Base-by-base conservation (phyloP, 53 echinoderm and acorn worm genomes). In the Antedon mediterranea region DNA sequence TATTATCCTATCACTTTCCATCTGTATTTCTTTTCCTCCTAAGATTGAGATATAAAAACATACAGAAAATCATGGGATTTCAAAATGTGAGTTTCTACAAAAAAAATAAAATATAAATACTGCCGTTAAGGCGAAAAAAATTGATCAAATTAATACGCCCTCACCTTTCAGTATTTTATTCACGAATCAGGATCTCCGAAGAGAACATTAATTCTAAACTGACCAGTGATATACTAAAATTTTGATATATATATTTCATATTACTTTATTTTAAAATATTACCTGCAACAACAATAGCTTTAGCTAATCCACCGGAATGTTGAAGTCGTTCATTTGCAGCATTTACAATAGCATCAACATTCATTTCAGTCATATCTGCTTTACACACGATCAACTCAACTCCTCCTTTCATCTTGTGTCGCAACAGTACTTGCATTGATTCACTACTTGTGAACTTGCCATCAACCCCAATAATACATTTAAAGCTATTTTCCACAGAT, bases 281-380 rank as follows among this genome's bases (percentile, higher is more conserved):
- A 87, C 87, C 87, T 74, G 88, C 88, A 43, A 80, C 29, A 27
- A 74, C 41, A 27, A 88, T 43, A 28, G 84, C 84, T 33, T 32
- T 76, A 29, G 88, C 84, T n/a, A 88, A 57, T 33, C 88, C 88
- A 15, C 88, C 88, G 30, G 76, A 73, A 74, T 88, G 84, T 4
- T 81, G 28, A 11, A 88, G 81, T n/a, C 72, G n/a, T 0, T 73
- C 11, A 31, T 84, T 84, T 43, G 88, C 77, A 31, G 84, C 80
- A 84, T 88, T 88, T 23, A 88, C 88, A 32, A 88, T 88, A 78
- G 73, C 78, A 70, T 88, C 88, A 11, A 84, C 88, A 14, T 77
- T 30, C 71, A 80, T 80, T 73, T 74, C 82, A 0, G 88, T 84
- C 31, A 88, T 33, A 72, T 88, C 87, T 31, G 79, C 87, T 75